phyloP scores from a whole-genome alignment of 2,113 vertebrate species.

The Alligator sinensis region DNA sequence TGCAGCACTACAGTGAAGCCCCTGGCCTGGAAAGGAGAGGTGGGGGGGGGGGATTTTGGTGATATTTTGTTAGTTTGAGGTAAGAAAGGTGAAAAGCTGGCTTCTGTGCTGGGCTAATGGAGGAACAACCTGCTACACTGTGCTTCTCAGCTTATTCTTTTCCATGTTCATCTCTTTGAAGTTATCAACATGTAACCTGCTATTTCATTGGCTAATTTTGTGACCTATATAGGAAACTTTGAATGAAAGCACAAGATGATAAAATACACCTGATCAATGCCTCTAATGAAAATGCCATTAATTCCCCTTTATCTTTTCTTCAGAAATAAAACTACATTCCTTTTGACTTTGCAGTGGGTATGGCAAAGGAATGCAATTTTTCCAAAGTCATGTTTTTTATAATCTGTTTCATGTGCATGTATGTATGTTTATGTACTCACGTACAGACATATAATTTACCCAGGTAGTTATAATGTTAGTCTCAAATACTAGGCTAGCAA shows the following conservation, averaged over 20 bases:
- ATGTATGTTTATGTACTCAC: rapidly evolving
- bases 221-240: not conserved
- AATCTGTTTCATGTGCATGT: not conserved
- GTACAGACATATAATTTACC: not conserved
- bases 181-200: too few relatives aligned
- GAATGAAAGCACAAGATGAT: not conserved
- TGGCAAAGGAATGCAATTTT: not conserved
- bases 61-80: too few relatives aligned
- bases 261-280: not conserved
- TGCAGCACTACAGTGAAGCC: too few relatives aligned
- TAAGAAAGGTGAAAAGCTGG: too few relatives aligned
- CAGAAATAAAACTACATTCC: rapidly evolving
- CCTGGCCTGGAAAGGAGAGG: too few relatives aligned
- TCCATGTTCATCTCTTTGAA: too few relatives aligned
- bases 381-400: not conserved
- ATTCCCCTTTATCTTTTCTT: not conserved
- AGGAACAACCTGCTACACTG: too few relatives aligned
- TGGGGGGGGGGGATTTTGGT: too few relatives aligned
- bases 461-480: not conserved
- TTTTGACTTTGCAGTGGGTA: not conserved
- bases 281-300: not conserved
- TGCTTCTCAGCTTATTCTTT: too few relatives aligned
- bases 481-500: not conserved
- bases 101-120: too few relatives aligned
- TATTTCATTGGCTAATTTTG: not conserved